Evolutionary conservation across 1,140 invertebrate species (phyloP).

Genomic region (Maconellicoccus hirsutus): DNA sequence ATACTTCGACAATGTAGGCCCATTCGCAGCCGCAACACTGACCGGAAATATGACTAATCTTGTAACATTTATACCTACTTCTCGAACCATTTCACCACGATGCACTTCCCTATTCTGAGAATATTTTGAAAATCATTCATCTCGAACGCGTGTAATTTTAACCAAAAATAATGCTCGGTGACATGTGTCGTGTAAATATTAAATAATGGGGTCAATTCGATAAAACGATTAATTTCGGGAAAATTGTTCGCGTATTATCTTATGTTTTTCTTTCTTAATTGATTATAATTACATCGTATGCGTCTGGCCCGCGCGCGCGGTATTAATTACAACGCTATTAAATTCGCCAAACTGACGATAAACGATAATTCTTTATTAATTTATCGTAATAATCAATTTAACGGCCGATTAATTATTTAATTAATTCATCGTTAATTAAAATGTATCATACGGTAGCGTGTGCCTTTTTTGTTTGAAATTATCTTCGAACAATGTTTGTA

Average conservation of each 20-base stretch:
- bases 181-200: too few relatives aligned
- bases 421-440: slow-evolving; percentile 17
- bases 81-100: too few relatives aligned
- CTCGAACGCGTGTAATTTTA: too few relatives aligned
- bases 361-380: slow-evolving; percentile 12
- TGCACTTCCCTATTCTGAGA: too few relatives aligned
- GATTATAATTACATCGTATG: slow-evolving; percentile 18
- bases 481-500: too few relatives aligned
- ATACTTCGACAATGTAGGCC: too few relatives aligned
- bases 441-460: not conserved
- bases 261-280: not conserved
- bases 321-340: slow-evolving; percentile 9
- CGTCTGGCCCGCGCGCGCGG: not conserved
- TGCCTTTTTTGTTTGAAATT: too few relatives aligned
- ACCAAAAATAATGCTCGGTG: too few relatives aligned
- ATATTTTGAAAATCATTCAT: too few relatives aligned
- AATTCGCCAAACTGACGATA: slow-evolving; percentile 11
- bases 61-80: too few relatives aligned
- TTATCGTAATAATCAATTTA: slow-evolving; percentile 8
- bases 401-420: slow-evolving; percentile 16
- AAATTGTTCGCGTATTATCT: not conserved
- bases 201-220: not conserved
- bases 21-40: too few relatives aligned
- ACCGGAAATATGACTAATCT: too few relatives aligned
- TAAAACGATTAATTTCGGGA: slow-evolving; percentile 15